These are phyloP conservation scores for Sebastes hubbsi DNA, from an alignment of 2,797 vertebrate genomes.

Conservation along the genomic window DNA sequence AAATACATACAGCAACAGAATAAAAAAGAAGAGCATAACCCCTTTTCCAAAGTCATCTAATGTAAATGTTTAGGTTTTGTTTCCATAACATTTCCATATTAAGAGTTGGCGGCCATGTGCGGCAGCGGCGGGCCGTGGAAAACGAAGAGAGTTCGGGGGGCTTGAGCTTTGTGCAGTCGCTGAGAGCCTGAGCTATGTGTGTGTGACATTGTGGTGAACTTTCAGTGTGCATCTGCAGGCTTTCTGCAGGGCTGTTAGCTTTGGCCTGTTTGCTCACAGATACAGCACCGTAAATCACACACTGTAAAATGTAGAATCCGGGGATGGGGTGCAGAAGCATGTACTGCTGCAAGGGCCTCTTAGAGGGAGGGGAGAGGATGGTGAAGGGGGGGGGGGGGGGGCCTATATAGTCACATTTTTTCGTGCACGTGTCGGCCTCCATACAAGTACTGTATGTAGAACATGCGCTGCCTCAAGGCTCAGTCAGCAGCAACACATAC, in stretches of 20 bases:
- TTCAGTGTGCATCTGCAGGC: slow-evolving; percentile 85
- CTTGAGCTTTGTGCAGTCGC: slow-evolving; percentile 34
- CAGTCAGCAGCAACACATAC: slow-evolving; percentile 21
- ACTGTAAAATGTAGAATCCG: slow-evolving; percentile 84
- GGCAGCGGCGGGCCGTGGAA: slow-evolving; percentile 48
- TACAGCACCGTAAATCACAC: slow-evolving; percentile 92
- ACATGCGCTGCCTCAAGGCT: slow-evolving; percentile 66
- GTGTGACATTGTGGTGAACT: slow-evolving; percentile 84
- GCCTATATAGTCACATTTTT: slow-evolving; percentile 32
- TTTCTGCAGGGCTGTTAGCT: slow-evolving; percentile 91
- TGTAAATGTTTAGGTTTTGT: slow-evolving; percentile 87
- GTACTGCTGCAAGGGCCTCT: slow-evolving; percentile 85
- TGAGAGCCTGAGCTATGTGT: slow-evolving; percentile 72
- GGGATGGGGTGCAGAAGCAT: slow-evolving; percentile 80
- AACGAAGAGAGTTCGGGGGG: slow-evolving; percentile 48
- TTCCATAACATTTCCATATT: slow-evolving; percentile 88
- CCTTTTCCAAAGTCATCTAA: slow-evolving; percentile 78
- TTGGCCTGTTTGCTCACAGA: slow-evolving; percentile 89
- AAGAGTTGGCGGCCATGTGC: slow-evolving; percentile 74
- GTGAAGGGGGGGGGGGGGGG: neutral
- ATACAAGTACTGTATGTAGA: slow-evolving; percentile 53
- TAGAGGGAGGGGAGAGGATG: slow-evolving; percentile 24
- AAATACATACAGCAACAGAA: slow-evolving; percentile 65
- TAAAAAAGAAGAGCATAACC: slow-evolving; percentile 78
- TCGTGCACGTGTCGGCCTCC: slow-evolving; percentile 43